Conservation (phyloP, 2,888 invertebrate species). For the Phania funesta region DNA sequence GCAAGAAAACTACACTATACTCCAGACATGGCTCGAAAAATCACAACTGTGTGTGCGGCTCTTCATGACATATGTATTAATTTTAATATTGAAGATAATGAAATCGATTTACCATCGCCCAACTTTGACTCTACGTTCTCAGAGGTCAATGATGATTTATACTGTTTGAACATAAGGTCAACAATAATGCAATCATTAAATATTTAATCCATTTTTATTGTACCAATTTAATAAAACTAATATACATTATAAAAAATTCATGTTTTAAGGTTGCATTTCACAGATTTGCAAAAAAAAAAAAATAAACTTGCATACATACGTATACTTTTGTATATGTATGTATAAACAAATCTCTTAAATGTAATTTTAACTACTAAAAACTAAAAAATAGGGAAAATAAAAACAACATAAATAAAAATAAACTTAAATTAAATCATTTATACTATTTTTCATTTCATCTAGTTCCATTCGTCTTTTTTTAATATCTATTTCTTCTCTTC, state of each 20-base stretch:
- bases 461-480: background rate
- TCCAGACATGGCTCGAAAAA: background rate
- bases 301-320: no score
- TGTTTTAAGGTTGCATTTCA: no score
- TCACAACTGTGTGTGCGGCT: background rate
- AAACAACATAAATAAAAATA: no score
- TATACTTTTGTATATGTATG: no score
- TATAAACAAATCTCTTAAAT: no score
- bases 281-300: no score
- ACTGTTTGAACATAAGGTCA: background rate
- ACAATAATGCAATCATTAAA: background rate
- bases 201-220: background rate
- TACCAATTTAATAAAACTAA: background rate
- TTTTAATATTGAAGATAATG: background rate
- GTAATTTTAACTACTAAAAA: no score
- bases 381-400: no score
- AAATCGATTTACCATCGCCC: background rate
- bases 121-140: background rate
- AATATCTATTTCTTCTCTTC: constrained; percentile 1
- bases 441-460: background rate
- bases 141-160: background rate
- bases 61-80: background rate
- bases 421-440: background rate
- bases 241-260: background rate
- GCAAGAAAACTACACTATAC: background rate